phyloP scores from a whole-genome alignment of 2,888 invertebrate genomes.

The Chymomyza fuscimana region DNA sequence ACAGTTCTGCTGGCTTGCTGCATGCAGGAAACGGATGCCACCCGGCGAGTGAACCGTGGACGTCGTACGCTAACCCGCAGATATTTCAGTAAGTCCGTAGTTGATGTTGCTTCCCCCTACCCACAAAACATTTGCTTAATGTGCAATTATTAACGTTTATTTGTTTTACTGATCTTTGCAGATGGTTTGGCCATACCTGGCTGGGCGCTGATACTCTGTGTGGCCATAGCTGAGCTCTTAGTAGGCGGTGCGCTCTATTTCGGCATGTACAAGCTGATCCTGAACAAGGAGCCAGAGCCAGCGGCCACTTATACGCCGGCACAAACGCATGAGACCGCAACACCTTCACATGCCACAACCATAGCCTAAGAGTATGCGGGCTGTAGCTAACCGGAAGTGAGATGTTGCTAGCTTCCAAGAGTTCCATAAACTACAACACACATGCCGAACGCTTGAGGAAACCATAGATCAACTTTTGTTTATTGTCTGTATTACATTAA shows the following conservation, averaged over 20 bases:
- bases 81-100: conserved; percentile 86
- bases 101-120: neutral
- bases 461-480: too few species aligned
- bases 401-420: neutral
- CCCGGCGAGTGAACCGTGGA: conserved; percentile 89
- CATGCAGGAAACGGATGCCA: conserved; percentile 86
- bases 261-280: conserved; percentile 85
- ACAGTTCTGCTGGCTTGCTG: conserved; percentile 85
- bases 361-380: conserved; percentile 37
- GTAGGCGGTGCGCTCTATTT: conserved; percentile 86
- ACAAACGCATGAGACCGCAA: conserved; percentile 65
- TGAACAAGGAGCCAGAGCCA: conserved; percentile 78
- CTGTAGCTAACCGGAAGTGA: conserved; percentile 33
- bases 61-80: conserved; percentile 88
- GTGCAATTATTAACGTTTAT: conserved; percentile 7
- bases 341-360: conserved; percentile 54
- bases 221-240: conserved; percentile 85
- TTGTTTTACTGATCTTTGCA: conserved; percentile 66
- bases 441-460: too few species aligned
- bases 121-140: conserved; percentile 4
- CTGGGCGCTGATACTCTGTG: conserved; percentile 87
- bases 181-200: conserved; percentile 87
- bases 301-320: conserved; percentile 78
- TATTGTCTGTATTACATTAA: conserved; percentile 29
- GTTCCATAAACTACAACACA: neutral